These are phyloP conservation scores for Branchinecta lindahli DNA, from an alignment of 1,140 invertebrate species.

Conservation along the genomic window DNA sequence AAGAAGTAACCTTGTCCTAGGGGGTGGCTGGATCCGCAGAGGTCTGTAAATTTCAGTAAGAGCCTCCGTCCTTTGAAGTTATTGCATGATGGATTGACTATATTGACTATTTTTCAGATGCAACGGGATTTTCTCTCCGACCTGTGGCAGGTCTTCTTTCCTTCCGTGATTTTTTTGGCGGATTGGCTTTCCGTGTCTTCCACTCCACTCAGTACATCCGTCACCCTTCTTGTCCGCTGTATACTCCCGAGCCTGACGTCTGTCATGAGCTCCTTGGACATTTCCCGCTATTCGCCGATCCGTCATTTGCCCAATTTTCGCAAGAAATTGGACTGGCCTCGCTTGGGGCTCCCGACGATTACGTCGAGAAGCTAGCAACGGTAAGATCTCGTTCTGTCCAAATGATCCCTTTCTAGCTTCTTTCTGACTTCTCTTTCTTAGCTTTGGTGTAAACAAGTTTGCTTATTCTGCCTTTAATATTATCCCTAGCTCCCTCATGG, in stretches of 20 bases:
- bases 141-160: conserved; percentile 94
- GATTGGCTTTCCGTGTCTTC: conserved; percentile 93
- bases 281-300: conserved; percentile 90
- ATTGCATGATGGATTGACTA: too few relatives aligned
- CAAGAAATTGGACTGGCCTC: conserved; percentile 93
- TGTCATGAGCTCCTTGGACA: conserved; percentile 93
- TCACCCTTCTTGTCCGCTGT: conserved; percentile 80
- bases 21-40: too few relatives aligned
- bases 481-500: too few relatives aligned
- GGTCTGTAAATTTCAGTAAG: too few relatives aligned
- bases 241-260: conserved; percentile 96
- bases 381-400: conserved; percentile 42
- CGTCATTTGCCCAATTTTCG: conserved; percentile 92
- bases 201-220: conserved; percentile 98
- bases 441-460: too few relatives aligned
- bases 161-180: conserved; percentile 93
- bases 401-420: conserved; percentile 8
- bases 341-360: conserved; percentile 91
- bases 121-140: conserved; percentile 86
- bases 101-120: conserved; percentile 61
- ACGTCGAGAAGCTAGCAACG: conserved; percentile 89
- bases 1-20: too few relatives aligned
- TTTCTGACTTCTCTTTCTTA: too few relatives aligned
- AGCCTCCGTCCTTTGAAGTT: too few relatives aligned
- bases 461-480: too few relatives aligned